phyloP scores from a whole-genome alignment of 2,888 invertebrate genomes.

The Chaitophorus viminalis region DNA sequence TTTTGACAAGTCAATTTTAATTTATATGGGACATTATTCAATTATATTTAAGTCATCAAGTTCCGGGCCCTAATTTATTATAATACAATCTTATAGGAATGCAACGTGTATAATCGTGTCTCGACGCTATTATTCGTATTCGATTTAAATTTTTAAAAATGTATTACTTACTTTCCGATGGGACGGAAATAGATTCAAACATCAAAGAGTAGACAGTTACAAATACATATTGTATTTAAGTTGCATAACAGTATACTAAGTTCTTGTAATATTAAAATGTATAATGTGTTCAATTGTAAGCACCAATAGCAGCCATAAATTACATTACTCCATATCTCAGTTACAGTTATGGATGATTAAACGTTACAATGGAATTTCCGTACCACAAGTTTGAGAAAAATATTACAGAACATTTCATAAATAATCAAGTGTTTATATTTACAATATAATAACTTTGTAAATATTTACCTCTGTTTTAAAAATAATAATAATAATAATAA shows the following conservation, averaged over 20 bases:
- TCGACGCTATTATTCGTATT: too few species aligned
- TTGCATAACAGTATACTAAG: neutral
- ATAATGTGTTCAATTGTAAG: neutral
- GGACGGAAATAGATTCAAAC: neutral
- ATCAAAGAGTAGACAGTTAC: neutral
- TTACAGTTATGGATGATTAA: neutral
- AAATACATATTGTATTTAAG: neutral
- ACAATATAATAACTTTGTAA: neutral
- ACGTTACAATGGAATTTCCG: constrained; percentile 11
- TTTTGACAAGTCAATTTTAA: too few species aligned
- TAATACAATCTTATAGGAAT: too few species aligned
- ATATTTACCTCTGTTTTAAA: neutral
- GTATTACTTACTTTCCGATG: too few species aligned
- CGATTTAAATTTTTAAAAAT: too few species aligned
- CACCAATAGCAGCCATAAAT: neutral
- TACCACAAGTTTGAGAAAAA: neutral
- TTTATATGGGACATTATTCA: too few species aligned
- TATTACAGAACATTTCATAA: neutral
- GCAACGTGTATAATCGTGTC: too few species aligned
- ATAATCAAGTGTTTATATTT: neutral
- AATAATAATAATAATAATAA: neutral
- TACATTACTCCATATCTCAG: neutral
- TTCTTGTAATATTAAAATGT: neutral
- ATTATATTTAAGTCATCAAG: too few species aligned
- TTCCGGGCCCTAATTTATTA: too few species aligned